These are phyloP conservation scores for Andricus curvator DNA, from an alignment of 2,888 invertebrate genomes.

Conservation along the genomic window DNA sequence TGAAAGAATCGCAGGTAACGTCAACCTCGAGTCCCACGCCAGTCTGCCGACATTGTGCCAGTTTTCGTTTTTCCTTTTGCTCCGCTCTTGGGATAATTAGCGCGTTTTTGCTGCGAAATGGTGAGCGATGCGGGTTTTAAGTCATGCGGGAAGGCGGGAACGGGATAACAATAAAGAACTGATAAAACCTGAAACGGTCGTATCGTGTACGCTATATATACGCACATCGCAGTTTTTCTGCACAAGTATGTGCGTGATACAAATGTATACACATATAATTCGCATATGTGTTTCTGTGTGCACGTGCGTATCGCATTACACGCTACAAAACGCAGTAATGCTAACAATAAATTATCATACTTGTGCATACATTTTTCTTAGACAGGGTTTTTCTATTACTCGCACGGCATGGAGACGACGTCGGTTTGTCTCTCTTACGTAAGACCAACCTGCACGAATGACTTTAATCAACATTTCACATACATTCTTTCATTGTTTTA, in stretches of 20 bases:
- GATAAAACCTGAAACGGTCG: conserved; percentile 9
- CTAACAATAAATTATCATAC: conserved; percentile 29
- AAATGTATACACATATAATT: neutral
- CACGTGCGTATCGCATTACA: conserved; percentile 24
- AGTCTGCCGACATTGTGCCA: conserved; percentile 44
- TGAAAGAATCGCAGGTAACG: conserved; percentile 14
- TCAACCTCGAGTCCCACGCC: conserved; percentile 20
- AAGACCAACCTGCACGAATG: neutral
- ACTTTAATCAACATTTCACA: neutral
- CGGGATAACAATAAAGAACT: conserved; percentile 28
- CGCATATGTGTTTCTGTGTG: neutral
- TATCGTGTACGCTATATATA: conserved; percentile 9
- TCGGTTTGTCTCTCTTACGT: neutral
- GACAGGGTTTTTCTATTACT: neutral
- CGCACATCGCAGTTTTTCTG: neutral
- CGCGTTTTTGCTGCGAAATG: conserved; percentile 11
- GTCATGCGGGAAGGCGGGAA: conserved; percentile 32
- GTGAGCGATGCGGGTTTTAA: conserved; percentile 28
- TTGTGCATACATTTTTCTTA: conserved; percentile 14
- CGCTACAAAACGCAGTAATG: conserved; percentile 30
- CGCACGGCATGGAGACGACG: neutral
- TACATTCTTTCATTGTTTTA: neutral
- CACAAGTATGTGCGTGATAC: neutral
- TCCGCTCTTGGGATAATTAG: conserved; percentile 14
- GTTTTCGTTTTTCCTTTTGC: conserved; percentile 44